Percentiles rank a stretch among this genome's conserved stretches.
Conservation (phyloP, 2,797 vertebrate genomes). For the Dromococcyx pavoninus region DNA sequence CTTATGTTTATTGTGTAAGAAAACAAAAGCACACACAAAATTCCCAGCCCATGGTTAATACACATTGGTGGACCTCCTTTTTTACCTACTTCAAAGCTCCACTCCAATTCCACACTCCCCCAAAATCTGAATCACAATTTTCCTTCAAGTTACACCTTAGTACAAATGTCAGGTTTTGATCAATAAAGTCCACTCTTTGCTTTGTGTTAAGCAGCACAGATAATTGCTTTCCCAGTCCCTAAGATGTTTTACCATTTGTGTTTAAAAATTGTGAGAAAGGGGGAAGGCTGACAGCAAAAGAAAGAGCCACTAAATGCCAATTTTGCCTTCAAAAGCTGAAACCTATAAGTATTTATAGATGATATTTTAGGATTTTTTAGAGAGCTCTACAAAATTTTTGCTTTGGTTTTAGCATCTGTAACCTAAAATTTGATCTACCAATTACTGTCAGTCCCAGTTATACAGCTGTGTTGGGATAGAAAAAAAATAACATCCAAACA, state of each 20-base stretch:
- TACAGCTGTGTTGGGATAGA: slow-evolving; percentile 32
- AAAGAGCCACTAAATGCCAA: neutral
- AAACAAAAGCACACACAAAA: neutral
- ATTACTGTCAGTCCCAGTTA: slow-evolving; percentile 8
- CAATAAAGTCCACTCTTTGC: neutral
- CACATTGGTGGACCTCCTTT: neutral
- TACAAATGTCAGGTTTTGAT: neutral
- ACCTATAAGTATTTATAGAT: neutral
- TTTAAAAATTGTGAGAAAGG: neutral
- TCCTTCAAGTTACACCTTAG: neutral
- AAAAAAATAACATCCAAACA: neutral
- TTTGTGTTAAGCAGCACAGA: neutral
- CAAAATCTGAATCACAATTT: neutral
- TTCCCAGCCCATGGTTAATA: neutral
- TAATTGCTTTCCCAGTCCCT: neutral
- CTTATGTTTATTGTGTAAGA: neutral
- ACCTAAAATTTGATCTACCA: slow-evolving; percentile 33
- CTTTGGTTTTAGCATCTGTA: slow-evolving; percentile 49
- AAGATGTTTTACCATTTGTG: neutral
- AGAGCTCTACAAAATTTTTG: neutral
- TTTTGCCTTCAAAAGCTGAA: slow-evolving; percentile 7
- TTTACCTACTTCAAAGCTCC: neutral
- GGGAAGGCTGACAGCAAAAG: neutral
- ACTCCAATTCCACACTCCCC: neutral
- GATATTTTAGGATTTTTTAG: neutral